These are phyloP conservation scores for Xylocopa sonorina DNA, from an alignment of 1,140 invertebrate species.

Conservation along the genomic window DNA sequence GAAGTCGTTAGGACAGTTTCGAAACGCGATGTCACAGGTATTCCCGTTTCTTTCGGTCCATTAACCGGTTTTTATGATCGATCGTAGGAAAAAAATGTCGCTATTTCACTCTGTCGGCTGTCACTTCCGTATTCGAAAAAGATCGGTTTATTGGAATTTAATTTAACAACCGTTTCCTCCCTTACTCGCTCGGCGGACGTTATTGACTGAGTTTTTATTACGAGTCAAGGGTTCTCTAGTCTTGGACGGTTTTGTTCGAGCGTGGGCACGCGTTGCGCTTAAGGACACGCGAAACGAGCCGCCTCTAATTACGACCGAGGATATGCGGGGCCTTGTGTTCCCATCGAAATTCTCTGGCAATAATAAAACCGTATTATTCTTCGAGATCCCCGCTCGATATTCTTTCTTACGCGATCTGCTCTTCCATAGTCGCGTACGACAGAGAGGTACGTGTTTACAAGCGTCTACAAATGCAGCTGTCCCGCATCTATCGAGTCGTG, in stretches of 20 bases:
- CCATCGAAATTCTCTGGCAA: conserved; percentile 40
- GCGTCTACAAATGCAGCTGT: conserved; percentile 68
- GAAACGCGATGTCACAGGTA: neutral
- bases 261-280: conserved; percentile 20
- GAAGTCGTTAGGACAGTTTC: neutral
- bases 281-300: conserved; percentile 1
- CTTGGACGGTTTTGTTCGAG: conserved; percentile 21
- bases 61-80: neutral
- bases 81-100: neutral
- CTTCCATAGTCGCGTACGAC: too few species aligned
- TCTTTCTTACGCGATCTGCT: conserved; percentile 11
- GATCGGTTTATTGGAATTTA: neutral
- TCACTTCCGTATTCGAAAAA: neutral
- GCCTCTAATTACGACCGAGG: conserved; percentile 38
- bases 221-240: conserved; percentile 23
- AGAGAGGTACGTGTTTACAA: neutral
- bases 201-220: conserved; percentile 54
- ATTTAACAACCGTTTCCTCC: neutral
- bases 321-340: conserved; percentile 75
- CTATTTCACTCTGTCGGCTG: neutral
- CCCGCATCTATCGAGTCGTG: conserved; percentile 69
- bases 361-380: conserved; percentile 50
- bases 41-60: neutral
- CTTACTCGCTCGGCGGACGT: neutral
- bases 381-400: conserved; percentile 42